Evolutionary conservation across 1,140 invertebrate species (phyloP), one percentile per base, ranked within the genome.

Genomic region (Hormaphis cornu): DNA sequence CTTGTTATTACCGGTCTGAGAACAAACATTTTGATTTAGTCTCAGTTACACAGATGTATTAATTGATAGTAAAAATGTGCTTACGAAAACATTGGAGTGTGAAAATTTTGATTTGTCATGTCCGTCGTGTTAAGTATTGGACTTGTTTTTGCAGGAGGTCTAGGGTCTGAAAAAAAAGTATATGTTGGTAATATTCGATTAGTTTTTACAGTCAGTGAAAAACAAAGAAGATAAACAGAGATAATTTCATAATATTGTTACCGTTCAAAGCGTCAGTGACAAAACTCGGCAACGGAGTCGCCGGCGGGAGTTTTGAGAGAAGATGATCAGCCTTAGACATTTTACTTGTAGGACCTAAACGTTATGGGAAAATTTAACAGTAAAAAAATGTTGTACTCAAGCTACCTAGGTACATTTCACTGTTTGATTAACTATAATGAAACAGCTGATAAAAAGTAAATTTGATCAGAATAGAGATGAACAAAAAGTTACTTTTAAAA

Each of bases 251-350:
- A 12, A 6, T 61, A 12, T 18, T 53, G 10, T 33, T 44, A 54
- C 33, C 66, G 8, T 58, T 42, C 53, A 72, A 14, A 24, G 71
- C 54, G 10, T 75, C 76, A 6, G 78, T 76, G 18, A 81, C 71
- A 70, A 81, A 82, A 73, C 76, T 80, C 1, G 81, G 81, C 14
- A 82, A 71, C 14, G 78, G 78, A 42, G 76, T 78, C 2, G 81
- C 81, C 5, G 81, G 81, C 37, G 79, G 74, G 30, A 81, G 74
- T 69, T 76, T 81, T 18, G 79, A 78, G 10, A 82, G 72, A 24
- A 81, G 69, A 71, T 75, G 79, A 40, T 66, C 44, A 6, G 44
- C 44, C 35, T 33, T 66, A 0, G 42, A 66, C 26, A 33, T 48
- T 50, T 66, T 63, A 14, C 40, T 75, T 75, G 18, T 75, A 63